Evolutionary conservation across 2,113 vertebrate genomes (phyloP).

Genomic region (Chascanopsetta lugubris): DNA sequence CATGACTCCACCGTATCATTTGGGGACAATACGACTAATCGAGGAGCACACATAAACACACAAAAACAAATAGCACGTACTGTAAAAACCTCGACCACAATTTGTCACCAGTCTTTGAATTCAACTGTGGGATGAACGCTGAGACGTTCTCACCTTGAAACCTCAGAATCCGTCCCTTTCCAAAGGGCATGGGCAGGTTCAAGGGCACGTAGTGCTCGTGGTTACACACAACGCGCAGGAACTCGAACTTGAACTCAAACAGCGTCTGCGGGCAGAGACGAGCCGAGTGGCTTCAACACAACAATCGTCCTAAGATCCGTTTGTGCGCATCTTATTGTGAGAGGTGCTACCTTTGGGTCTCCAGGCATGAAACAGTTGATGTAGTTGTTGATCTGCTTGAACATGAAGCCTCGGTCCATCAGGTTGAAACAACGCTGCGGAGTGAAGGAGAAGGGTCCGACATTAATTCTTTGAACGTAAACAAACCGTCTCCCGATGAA

Average conservation of each 20-base stretch:
- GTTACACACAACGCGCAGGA: slow-evolving; percentile 94
- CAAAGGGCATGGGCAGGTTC: slow-evolving; percentile 98
- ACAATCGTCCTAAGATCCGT: not conserved
- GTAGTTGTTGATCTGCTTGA: slow-evolving; percentile 99
- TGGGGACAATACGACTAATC: slow-evolving; percentile 83
- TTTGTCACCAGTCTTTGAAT: not conserved
- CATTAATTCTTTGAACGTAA: not conserved
- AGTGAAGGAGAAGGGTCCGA: slow-evolving; percentile 4
- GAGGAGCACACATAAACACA: slow-evolving; percentile 50
- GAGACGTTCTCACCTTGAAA: slow-evolving; percentile 89
- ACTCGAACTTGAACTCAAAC: slow-evolving; percentile 99
- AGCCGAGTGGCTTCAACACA: not conserved
- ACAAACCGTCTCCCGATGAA: not conserved
- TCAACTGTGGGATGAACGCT: not conserved
- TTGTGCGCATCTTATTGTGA: not conserved
- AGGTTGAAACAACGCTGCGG: slow-evolving; percentile 94
- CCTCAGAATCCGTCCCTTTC: slow-evolving; percentile 93
- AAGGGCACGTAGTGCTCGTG: slow-evolving; percentile 97
- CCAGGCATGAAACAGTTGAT: slow-evolving; percentile 94
- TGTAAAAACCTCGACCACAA: not conserved
- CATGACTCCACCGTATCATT: slow-evolving; percentile 72
- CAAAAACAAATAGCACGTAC: slow-evolving; percentile 50
- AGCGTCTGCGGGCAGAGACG: slow-evolving; percentile 82
- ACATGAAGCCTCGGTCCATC: slow-evolving; percentile 97
- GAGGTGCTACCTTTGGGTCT: slow-evolving; percentile 89